phyloP scores from a whole-genome alignment of 53 echinoderm and acorn worm species.

The Astropecten irregularis region DNA sequence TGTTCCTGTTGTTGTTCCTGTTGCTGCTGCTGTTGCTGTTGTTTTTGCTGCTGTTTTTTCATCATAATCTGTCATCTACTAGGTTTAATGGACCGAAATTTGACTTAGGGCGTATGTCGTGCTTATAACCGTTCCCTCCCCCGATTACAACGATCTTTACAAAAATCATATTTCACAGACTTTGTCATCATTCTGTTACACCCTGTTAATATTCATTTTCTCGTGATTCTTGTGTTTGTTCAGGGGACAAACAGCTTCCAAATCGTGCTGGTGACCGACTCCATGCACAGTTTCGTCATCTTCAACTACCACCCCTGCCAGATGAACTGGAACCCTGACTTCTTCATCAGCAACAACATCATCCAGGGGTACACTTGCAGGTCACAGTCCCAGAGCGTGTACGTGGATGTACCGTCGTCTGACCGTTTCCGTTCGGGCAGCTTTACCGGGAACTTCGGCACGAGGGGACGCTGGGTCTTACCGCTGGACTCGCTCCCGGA shows the following conservation, averaged over 20 bases:
- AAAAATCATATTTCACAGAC: too few relatives aligned
- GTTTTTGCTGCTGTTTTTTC: not conserved
- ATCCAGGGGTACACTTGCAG: not conserved
- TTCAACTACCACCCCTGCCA: constrained; percentile 67
- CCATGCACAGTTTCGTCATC: constrained; percentile 66
- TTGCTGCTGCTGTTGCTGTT: too few relatives aligned
- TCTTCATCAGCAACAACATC: not conserved
- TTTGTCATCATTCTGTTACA: not conserved
- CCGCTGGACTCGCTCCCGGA: not conserved
- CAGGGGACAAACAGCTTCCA: constrained; percentile 78
- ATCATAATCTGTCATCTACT: too few relatives aligned
- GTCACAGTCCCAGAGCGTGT: not conserved
- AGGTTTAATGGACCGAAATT: too few relatives aligned
- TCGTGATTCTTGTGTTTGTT: not conserved
- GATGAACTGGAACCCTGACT: not conserved
- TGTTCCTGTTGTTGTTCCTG: too few relatives aligned
- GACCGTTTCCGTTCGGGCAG: not conserved
- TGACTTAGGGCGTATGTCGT: too few relatives aligned
- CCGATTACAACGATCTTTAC: too few relatives aligned
- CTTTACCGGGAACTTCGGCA: not conserved
- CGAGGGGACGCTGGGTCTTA: not conserved
- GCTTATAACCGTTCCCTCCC: too few relatives aligned
- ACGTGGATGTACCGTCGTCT: not conserved
- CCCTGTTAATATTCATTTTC: too few relatives aligned
- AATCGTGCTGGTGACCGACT: constrained; percentile 75